These are phyloP conservation scores for Leptodirus hochenwartii DNA, from an alignment of 2,888 invertebrate species.

Conservation along the genomic window DNA sequence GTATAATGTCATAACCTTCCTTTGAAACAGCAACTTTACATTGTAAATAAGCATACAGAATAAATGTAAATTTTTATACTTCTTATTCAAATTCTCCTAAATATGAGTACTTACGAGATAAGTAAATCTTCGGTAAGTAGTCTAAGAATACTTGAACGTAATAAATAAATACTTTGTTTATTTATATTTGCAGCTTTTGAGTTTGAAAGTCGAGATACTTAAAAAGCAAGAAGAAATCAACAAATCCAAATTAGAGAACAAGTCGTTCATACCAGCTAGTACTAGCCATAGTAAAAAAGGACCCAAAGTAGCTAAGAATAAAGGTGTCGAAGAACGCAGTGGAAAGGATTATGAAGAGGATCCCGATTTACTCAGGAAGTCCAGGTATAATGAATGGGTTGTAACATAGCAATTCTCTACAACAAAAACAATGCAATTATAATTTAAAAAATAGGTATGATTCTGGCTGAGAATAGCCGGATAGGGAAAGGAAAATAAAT, in stretches of 20 bases:
- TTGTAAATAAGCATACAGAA: not conserved
- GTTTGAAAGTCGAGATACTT: slow-evolving; percentile 75
- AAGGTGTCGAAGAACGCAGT: slow-evolving; percentile 28
- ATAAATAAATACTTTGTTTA: slow-evolving; percentile 2
- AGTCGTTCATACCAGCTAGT: slow-evolving; percentile 27
- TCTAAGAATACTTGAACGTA: slow-evolving; percentile 7
- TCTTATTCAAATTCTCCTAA: slow-evolving; percentile 4
- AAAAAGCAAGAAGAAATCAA: slow-evolving; percentile 72
- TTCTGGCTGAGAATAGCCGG: too few relatives aligned
- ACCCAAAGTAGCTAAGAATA: slow-evolving; percentile 21
- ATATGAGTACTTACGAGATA: slow-evolving; percentile 23
- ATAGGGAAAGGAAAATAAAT: too few relatives aligned
- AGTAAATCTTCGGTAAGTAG: slow-evolving; percentile 35
- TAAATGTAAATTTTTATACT: not conserved
- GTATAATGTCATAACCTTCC: too few relatives aligned
- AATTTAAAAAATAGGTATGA: slow-evolving; percentile 5
- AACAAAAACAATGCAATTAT: slow-evolving; percentile 6
- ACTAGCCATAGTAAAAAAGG: slow-evolving; percentile 25
- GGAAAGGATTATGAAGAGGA: slow-evolving; percentile 23
- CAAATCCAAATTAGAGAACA: slow-evolving; percentile 41
- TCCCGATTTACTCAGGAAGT: slow-evolving; percentile 24
- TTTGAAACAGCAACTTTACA: slow-evolving; percentile 1
- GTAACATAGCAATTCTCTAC: slow-evolving; percentile 2
- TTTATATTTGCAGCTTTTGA: slow-evolving; percentile 35
- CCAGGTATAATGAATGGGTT: slow-evolving; percentile 22